Evolutionary conservation across 2,113 vertebrate genomes (phyloP).

Genomic region (Oryzias curvinotus): DNA sequence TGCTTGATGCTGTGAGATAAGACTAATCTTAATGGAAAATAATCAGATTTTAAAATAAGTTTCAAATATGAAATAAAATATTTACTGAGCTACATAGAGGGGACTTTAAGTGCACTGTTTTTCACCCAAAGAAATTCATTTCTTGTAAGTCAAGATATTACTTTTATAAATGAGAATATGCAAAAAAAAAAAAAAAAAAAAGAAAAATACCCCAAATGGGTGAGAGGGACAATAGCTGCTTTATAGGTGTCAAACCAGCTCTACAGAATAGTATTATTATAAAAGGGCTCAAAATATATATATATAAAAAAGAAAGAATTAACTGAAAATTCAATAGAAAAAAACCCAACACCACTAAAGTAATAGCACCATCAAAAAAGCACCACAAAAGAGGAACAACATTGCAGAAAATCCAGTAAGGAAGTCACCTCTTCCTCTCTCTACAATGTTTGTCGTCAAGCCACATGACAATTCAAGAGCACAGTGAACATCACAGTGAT

Average conservation of each 20-base stretch:
- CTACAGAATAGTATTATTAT: constrained; percentile 13
- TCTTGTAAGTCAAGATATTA: too few species aligned
- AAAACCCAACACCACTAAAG: constrained; percentile 34
- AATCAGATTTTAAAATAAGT: too few species aligned
- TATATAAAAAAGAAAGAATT: constrained; percentile 20
- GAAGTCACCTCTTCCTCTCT: constrained; percentile 27
- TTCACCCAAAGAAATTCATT: too few species aligned
- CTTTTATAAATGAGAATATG: not conserved
- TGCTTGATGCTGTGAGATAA: too few species aligned
- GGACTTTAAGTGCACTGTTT: too few species aligned
- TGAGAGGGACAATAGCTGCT: constrained; percentile 11
- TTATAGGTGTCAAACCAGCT: constrained; percentile 5
- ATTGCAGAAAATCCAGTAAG: constrained; percentile 14
- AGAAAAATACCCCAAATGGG: not conserved
- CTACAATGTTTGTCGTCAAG: not conserved
- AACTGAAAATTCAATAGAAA: constrained; percentile 29
- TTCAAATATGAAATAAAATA: too few species aligned
- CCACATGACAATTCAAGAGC: constrained; percentile 12
- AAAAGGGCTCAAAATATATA: constrained; percentile 29
- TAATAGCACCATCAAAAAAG: constrained; percentile 78
- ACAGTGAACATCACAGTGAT: constrained; percentile 15
- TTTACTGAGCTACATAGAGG: too few species aligned
- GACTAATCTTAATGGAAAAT: too few species aligned
- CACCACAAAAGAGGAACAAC: constrained; percentile 53
- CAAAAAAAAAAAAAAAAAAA: not conserved